phyloP scores from a whole-genome alignment of 2,797 vertebrate genomes.

The Lagodon rhomboides region DNA sequence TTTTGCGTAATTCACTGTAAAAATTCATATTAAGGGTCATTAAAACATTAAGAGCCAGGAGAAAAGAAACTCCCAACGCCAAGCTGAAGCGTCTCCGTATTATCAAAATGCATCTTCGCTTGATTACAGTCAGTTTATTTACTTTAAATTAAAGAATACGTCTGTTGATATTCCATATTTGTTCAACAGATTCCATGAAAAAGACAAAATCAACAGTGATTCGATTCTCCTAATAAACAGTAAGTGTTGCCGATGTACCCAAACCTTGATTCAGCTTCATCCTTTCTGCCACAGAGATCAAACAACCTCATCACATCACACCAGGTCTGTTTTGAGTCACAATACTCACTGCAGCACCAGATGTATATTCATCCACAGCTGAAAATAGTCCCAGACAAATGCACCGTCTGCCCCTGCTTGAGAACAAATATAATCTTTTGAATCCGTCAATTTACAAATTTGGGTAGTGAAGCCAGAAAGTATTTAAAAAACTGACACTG shows the following conservation, averaged over 20 bases:
- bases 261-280: background rate
- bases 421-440: no score
- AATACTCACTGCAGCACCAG: slow-evolving; percentile 1
- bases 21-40: slow-evolving; percentile 42
- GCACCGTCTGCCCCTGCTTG: background rate
- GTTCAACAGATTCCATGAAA: background rate
- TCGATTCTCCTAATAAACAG: background rate
- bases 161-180: background rate
- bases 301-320: background rate
- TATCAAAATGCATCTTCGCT: slow-evolving; percentile 11
- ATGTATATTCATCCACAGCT: background rate
- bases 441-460: no score
- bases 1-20: slow-evolving; percentile 53
- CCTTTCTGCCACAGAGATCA: background rate
- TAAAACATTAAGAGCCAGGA: slow-evolving; percentile 29
- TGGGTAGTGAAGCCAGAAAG: background rate
- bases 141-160: background rate
- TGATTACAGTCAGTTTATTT: background rate
- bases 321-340: background rate
- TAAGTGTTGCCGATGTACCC: background rate
- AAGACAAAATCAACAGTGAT: background rate
- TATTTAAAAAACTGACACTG: background rate
- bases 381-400: slow-evolving; percentile 11
- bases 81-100: background rate
- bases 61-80: slow-evolving; percentile 17